A percentile compares a stretch with the other conserved stretches of the same genome.
These are phyloP conservation scores for Cyprinella venusta DNA, from an alignment of 2,797 vertebrate species.

Conservation along the genomic window DNA sequence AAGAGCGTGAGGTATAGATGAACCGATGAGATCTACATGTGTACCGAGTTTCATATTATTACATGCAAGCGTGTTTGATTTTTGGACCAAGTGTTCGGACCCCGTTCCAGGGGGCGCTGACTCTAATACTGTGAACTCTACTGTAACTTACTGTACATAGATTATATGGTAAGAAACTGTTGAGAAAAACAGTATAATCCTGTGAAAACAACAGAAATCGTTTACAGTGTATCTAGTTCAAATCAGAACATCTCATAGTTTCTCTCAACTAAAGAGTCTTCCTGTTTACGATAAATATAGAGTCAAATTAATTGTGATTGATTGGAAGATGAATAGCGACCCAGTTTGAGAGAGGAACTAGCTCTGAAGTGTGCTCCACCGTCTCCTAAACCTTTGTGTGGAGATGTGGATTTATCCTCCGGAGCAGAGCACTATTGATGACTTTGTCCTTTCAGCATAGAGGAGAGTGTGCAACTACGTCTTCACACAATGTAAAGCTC, in stretches of 20 bases:
- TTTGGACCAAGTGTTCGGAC: too few relatives aligned
- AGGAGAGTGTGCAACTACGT: slow-evolving; percentile 62
- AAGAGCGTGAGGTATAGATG: too few relatives aligned
- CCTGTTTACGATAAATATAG: slow-evolving; percentile 74
- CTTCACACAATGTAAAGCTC: slow-evolving; percentile 77
- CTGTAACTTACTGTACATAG: too few relatives aligned
- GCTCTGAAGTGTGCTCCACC: slow-evolving; percentile 61
- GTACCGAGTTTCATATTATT: too few relatives aligned
- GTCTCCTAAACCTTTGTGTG: slow-evolving; percentile 67
- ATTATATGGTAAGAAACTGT: too few relatives aligned
- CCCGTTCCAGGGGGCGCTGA: too few relatives aligned
- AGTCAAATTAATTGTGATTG: slow-evolving; percentile 72
- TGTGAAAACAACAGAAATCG: too few relatives aligned
- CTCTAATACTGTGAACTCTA: too few relatives aligned
- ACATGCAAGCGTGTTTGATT: too few relatives aligned
- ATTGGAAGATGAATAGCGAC: slow-evolving; percentile 76
- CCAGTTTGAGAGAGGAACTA: slow-evolving; percentile 73
- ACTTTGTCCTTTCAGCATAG: slow-evolving; percentile 65
- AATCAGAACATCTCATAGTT: not conserved
- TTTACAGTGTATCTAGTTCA: not conserved
- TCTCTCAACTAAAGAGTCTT: slow-evolving; percentile 20
- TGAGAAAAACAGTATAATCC: too few relatives aligned
- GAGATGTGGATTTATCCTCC: slow-evolving; percentile 65
- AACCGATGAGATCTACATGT: too few relatives aligned
- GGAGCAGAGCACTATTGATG: slow-evolving; percentile 67